Base-by-base conservation (phyloP, 2,888 invertebrate species). In the Parasteatoda lunata region DNA sequence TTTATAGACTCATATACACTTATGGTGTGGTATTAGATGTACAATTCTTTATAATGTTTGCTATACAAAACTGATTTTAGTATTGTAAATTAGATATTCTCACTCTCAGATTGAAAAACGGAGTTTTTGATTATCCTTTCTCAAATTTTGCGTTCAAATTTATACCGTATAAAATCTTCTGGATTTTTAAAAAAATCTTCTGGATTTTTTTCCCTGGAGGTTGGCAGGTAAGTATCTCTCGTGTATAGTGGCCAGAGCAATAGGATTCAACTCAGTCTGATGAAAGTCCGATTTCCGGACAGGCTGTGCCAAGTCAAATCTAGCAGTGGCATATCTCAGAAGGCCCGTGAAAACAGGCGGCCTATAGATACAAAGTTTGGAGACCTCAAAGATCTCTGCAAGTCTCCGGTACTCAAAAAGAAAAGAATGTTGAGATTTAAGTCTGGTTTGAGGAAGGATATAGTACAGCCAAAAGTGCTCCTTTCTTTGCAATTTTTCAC, bases 371-470 rank as follows among this genome's bases (percentile, higher is more conserved):
- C 59, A 4, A 59, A 59, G 59, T 11, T n/a, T 59, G 59, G 59
- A 59, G 9, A 59, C 8, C 59, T 7, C 9, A 59, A 59, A 59
- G 9, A 4, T n/a, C 59, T 4, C 59, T 7, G 59, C 13, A 59
- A 59, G 59, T 59, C 59, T 59, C 59, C 7, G 59, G n/a, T n/a
- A 59, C 9, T 59, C 9, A 59, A 30, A 30, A 30, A 30, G 8
- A 59, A 59, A 59, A 59, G 54, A 54, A 54, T 59, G 59, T 59
- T 59, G 59, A 59, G 9, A 59, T 59, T 59, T 59, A 59, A 59
- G 59, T 59, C 59, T 11, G n/a, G 59, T 59, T 59, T 11, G 59
- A 59, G 59, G 13, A 59, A 7, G 8, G 8, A 59, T 59, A 4
- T 59, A 59, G 9, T 59, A 9, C 9, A 9, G 59, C 54, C 54